phyloP scores from a whole-genome alignment of 2,888 invertebrate species.

The Tetragonisca angustula region DNA sequence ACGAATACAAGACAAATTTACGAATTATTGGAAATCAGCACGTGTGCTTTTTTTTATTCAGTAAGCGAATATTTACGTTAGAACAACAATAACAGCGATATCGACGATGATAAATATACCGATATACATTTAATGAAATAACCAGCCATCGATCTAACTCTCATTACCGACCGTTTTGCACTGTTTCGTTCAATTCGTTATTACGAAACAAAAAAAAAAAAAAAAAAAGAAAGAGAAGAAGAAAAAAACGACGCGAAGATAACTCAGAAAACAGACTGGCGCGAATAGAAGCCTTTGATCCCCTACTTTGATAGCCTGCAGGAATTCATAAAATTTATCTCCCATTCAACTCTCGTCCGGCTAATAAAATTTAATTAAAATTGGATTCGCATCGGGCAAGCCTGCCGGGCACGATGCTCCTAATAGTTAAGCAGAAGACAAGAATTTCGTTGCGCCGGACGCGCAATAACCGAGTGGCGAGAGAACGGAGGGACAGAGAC shows the following conservation, averaged over 20 bases:
- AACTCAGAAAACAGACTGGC: constrained; percentile 23
- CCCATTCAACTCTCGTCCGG: constrained; percentile 20
- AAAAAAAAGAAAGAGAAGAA: not conserved
- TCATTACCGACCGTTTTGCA: too few relatives aligned
- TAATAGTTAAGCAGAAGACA: constrained; percentile 41
- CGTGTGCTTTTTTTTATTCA: too few relatives aligned
- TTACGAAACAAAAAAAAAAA: too few relatives aligned
- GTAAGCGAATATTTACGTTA: not conserved
- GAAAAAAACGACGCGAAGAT: constrained; percentile 14
- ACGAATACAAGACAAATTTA: not conserved
- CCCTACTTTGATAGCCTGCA: constrained; percentile 5
- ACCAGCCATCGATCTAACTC: too few relatives aligned
- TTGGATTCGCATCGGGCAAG: constrained; percentile 42
- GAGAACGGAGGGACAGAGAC: too few relatives aligned
- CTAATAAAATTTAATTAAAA: constrained; percentile 59
- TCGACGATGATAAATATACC: not conserved
- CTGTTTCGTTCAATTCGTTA: too few relatives aligned
- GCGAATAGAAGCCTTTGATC: constrained; percentile 18
- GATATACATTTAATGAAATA: too few relatives aligned
- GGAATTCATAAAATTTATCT: constrained; percentile 39
- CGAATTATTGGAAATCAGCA: too few relatives aligned
- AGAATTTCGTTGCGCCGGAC: constrained; percentile 36
- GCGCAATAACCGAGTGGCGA: constrained; percentile 32
- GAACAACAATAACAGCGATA: not conserved
- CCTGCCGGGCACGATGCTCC: constrained; percentile 30